phyloP scores from a whole-genome alignment of 2,888 invertebrate species.

The Chloroclystis v-ata region DNA sequence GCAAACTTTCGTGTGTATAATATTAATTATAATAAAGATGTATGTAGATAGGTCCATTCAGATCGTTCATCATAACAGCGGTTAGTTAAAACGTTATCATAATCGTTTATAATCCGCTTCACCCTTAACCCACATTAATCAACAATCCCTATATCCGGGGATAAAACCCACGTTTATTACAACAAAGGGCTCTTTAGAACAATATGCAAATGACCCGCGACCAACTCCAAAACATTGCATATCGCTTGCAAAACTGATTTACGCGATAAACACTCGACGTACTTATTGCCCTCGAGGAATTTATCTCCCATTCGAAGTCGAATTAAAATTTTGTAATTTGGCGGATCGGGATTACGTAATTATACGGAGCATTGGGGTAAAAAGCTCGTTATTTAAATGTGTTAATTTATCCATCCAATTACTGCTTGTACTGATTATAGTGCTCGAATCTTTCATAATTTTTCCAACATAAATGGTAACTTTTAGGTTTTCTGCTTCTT shows the following conservation, averaged over 20 bases:
- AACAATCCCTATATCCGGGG: neutral
- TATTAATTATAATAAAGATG: no score
- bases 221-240: neutral
- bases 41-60: no score
- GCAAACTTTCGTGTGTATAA: no score
- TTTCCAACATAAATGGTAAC: no score
- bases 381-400: no score
- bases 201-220: neutral
- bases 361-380: neutral
- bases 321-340: neutral
- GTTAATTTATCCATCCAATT: no score
- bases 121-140: neutral
- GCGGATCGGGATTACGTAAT: neutral
- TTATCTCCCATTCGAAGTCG: conserved; percentile 1
- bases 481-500: no score
- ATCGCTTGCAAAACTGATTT: conserved; percentile 4
- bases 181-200: neutral
- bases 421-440: no score
- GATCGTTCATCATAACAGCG: no score
- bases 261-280: neutral
- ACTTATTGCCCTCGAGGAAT: neutral
- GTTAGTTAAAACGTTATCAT: no score
- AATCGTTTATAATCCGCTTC: no score
- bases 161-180: neutral
- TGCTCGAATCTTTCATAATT: no score